Conservation (phyloP, 2,113 vertebrate genomes). For the Lampris megalopsis region DNA sequence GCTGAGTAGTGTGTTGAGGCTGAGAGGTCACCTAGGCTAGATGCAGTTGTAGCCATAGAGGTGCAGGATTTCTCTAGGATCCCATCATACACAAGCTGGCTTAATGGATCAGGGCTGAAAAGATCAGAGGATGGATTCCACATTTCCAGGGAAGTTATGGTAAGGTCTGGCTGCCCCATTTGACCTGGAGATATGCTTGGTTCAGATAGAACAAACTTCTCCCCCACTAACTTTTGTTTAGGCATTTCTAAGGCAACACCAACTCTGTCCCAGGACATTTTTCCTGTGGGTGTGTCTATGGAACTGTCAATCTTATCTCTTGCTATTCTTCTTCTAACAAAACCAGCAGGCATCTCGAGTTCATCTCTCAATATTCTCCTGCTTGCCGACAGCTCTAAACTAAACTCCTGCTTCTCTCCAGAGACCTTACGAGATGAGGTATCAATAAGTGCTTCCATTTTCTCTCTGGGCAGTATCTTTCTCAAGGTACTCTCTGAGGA, state of each 20-base stretch:
- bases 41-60: constrained; percentile 65
- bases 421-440: constrained; percentile 4
- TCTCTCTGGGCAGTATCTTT: constrained; percentile 61
- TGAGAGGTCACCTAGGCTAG: constrained; percentile 70
- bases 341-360: constrained; percentile 45
- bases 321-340: constrained; percentile 54
- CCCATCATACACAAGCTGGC: constrained; percentile 92
- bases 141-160: constrained; percentile 74
- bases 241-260: constrained; percentile 58
- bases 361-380: constrained; percentile 60
- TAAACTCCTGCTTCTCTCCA: constrained; percentile 56
- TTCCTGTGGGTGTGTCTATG: constrained; percentile 56
- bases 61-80: constrained; percentile 93
- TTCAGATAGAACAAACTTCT: constrained; percentile 55
- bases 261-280: constrained; percentile 54
- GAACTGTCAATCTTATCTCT: constrained; percentile 55
- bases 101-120: constrained; percentile 82
- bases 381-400: constrained; percentile 43
- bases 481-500: constrained; percentile 46
- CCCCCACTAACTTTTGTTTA: constrained; percentile 46
- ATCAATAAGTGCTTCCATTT: constrained; percentile 43
- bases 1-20: constrained; percentile 54
- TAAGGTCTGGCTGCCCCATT: constrained; percentile 77
- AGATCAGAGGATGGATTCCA: constrained; percentile 84
- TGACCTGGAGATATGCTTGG: constrained; percentile 35